These are phyloP conservation scores for Mallateleia sp. DNA, from an alignment of 2,888 invertebrate species.

Conservation along the genomic window DNA sequence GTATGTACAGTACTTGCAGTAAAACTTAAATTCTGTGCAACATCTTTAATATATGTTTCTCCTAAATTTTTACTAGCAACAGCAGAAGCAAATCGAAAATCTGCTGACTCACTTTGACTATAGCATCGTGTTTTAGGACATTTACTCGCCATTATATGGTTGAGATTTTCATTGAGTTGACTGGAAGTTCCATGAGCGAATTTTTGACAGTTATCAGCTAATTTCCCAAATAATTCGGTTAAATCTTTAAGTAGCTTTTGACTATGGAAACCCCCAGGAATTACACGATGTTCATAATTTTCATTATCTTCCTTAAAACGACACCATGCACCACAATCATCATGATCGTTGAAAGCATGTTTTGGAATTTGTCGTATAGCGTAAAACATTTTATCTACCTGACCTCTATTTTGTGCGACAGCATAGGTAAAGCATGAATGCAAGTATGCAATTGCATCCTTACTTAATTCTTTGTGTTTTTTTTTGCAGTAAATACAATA, in stretches of 20 bases:
- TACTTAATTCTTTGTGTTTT: too few species aligned
- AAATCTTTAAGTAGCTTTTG: neutral
- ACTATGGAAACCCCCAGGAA: slow-evolving; percentile 48
- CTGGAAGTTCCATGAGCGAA: slow-evolving; percentile 20
- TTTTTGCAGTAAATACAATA: too few species aligned
- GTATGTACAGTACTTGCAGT: too few species aligned
- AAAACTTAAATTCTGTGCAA: too few species aligned
- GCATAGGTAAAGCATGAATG: too few species aligned
- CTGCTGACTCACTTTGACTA: neutral
- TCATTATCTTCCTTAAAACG: slow-evolving; percentile 50
- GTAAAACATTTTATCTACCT: slow-evolving; percentile 54
- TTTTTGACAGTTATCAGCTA: slow-evolving; percentile 18
- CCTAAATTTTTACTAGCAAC: slow-evolving; percentile 8
- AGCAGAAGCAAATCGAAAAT: neutral
- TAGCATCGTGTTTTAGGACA: slow-evolving; percentile 3
- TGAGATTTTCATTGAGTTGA: slow-evolving; percentile 37
- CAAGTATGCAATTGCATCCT: too few species aligned
- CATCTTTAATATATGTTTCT: slow-evolving; percentile 2
- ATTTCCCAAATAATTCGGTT: slow-evolving; percentile 11
- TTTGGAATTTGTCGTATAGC: slow-evolving; percentile 67
- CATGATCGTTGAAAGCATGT: slow-evolving; percentile 74
- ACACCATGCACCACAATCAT: slow-evolving; percentile 76
- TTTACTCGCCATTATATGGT: slow-evolving; percentile 17
- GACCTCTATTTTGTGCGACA: slow-evolving; percentile 75
- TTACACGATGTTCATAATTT: slow-evolving; percentile 50